phyloP scores from a whole-genome alignment of 2,888 invertebrate species.

The Erebia palarica region DNA sequence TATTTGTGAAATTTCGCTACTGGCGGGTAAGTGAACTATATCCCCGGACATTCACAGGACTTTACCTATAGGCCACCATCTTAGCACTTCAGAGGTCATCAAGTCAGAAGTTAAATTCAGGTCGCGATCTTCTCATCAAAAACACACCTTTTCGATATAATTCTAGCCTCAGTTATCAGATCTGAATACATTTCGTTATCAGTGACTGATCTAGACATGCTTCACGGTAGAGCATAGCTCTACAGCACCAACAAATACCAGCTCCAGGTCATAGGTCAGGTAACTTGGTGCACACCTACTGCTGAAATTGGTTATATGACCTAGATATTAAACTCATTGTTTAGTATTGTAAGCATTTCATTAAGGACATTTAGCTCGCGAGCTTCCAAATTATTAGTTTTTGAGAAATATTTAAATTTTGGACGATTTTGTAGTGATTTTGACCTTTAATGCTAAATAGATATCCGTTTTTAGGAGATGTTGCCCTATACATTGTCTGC shows the following conservation, averaged over 20 bases:
- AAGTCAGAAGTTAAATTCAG: neutral
- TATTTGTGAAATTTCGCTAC: no score
- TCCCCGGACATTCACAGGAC: neutral
- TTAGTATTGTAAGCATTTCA: neutral
- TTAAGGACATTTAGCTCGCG: no score
- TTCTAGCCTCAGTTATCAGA: slow-evolving; percentile 25
- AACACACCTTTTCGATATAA: slow-evolving; percentile 24
- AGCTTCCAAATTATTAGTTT: no score
- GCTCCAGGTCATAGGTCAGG: slow-evolving; percentile 22
- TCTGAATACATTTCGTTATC: slow-evolving; percentile 29
- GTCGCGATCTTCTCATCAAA: slow-evolving; percentile 25
- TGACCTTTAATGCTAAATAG: no score
- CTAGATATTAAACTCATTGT: slow-evolving; percentile 14
- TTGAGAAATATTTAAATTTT: no score
- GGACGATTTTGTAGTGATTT: no score
- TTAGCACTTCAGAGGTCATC: neutral
- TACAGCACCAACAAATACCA: slow-evolving; percentile 33
- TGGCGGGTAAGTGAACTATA: no score
- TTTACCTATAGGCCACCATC: neutral
- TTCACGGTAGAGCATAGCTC: slow-evolving; percentile 27
- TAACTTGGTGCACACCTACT: slow-evolving; percentile 12
- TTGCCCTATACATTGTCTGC: no score
- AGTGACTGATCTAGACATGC: slow-evolving; percentile 28
- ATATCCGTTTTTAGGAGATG: no score
- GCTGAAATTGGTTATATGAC: slow-evolving; percentile 23